Base-by-base conservation (phyloP, 2,113 vertebrate species). In the Dasyurus viverrinus region DNA sequence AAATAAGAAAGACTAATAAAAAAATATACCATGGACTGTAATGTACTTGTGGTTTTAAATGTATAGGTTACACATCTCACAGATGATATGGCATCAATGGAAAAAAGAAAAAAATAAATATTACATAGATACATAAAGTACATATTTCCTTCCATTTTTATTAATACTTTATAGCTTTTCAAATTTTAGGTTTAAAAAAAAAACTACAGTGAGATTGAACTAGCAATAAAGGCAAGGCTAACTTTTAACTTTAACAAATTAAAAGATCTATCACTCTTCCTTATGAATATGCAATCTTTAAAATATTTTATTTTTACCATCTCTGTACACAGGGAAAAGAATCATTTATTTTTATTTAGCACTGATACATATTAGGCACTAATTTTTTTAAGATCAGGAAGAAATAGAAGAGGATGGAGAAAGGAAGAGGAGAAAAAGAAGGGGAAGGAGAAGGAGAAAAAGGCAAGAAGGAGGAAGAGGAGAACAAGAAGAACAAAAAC, bases 201-300 rank as follows among this genome's bases (percentile, higher is more conserved):
- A 54, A 57, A 42, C 2, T 2, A 3, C 84, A 60, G 93, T 96
- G 94, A 52, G 16, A 95, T 60, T 57, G 89, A 91, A 48, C 36
- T 76, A 53, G 54, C 92, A 93, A 96, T 95, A 93, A 94, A 93
- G 46, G n/a, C n/a, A 95, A 92, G 76, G 47, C 48, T 52, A 52
- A 52, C 50, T 52, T 52, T 52, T 2, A 84, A 50, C 54, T 52
- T 52, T 2, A 84, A 50, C 54, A 54, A 94, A 54, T 54, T 54
- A 93, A 89, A 50, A 42, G 47, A 89, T 24, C n/a, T 30, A 96
- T 9, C 24, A 94, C 3, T 94, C 90, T 84, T 54, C 14, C 89
- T 55, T 84, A 90, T 53, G 91, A 95, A 92, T 19, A 68, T 12
- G 0, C 11, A 25, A 55, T 55, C 23, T 93, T 60, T 91, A 42